phyloP scores from a whole-genome alignment of 2,113 vertebrate genomes.

The Sakesphorus luctuosus region DNA sequence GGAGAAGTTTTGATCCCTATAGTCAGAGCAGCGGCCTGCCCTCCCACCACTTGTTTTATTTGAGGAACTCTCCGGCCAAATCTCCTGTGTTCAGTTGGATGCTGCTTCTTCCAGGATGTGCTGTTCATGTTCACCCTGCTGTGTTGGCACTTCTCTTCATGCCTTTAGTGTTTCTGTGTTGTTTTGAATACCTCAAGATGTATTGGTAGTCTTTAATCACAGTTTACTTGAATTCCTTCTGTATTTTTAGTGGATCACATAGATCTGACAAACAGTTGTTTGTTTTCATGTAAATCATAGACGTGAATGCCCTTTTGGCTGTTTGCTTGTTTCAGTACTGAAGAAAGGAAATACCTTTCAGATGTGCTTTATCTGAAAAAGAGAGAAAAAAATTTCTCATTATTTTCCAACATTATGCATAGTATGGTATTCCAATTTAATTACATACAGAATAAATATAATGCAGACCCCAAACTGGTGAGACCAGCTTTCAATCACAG shows the following conservation, averaged over 20 bases:
- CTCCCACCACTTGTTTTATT: conserved; percentile 18
- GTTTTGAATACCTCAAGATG: neutral
- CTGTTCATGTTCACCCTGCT: conserved; percentile 38
- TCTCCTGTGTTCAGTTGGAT: conserved; percentile 29
- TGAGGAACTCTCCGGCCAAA: neutral
- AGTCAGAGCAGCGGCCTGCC: neutral
- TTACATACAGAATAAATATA: conserved; percentile 69
- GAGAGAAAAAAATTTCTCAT: neutral
- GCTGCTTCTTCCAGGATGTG: conserved; percentile 40
- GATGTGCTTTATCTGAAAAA: neutral
- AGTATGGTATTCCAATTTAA: conserved; percentile 65
- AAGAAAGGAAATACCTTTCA: conserved; percentile 40
- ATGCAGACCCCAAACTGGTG: conserved; percentile 51
- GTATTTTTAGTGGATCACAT: conserved; percentile 11
- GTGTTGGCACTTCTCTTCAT: conserved; percentile 10
- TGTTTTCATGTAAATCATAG: neutral
- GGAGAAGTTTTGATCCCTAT: neutral
- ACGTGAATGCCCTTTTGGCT: neutral
- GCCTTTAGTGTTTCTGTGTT: neutral
- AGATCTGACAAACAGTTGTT: neutral
- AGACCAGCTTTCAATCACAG: conserved; percentile 71
- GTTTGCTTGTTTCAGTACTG: neutral
- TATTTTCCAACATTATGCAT: conserved; percentile 59
- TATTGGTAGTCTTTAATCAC: neutral
- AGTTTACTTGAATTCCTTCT: conserved; percentile 8